Conservation (phyloP, 2,113 vertebrate genomes). For the Heterochromis multidens region DNA sequence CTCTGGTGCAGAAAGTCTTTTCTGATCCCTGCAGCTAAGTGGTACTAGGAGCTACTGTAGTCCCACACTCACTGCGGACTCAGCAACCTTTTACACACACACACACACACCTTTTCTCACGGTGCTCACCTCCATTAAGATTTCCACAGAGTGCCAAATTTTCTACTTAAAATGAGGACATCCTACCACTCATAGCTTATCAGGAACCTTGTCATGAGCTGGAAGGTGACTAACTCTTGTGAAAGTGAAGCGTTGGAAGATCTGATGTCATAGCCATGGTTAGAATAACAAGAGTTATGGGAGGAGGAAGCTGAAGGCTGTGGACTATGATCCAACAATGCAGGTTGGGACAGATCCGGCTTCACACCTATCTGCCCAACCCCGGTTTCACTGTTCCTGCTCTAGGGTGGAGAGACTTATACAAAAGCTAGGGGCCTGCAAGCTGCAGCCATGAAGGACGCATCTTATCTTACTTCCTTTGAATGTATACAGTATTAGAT, state of each 20-base stretch:
- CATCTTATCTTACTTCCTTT: constrained; percentile 14
- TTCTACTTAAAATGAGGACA: neutral
- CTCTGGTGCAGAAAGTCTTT: constrained; percentile 22
- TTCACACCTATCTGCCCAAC: constrained; percentile 70
- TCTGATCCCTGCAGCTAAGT: constrained; percentile 32
- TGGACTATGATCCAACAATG: constrained; percentile 60
- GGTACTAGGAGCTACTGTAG: neutral
- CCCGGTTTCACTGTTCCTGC: constrained; percentile 50
- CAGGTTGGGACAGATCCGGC: constrained; percentile 76
- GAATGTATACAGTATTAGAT: neutral
- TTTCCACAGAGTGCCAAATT: constrained; percentile 5
- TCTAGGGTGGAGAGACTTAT: constrained; percentile 44
- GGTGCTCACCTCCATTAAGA: neutral
- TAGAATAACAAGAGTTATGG: constrained; percentile 71
- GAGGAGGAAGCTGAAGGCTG: constrained; percentile 61
- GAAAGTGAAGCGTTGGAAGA: constrained; percentile 58
- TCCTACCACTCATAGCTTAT: constrained; percentile 23
- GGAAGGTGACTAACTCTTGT: constrained; percentile 49
- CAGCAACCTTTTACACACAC: neutral
- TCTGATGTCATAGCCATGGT: constrained; percentile 72
- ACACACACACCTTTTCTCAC: constrained; percentile 26
- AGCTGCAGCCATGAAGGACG: constrained; percentile 23
- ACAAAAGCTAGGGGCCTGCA: constrained; percentile 35
- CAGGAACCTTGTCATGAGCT: constrained; percentile 44
- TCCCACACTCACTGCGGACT: constrained; percentile 5